Conservation (phyloP, 1,140 invertebrate species). For the Chrysoperla carnea region DNA sequence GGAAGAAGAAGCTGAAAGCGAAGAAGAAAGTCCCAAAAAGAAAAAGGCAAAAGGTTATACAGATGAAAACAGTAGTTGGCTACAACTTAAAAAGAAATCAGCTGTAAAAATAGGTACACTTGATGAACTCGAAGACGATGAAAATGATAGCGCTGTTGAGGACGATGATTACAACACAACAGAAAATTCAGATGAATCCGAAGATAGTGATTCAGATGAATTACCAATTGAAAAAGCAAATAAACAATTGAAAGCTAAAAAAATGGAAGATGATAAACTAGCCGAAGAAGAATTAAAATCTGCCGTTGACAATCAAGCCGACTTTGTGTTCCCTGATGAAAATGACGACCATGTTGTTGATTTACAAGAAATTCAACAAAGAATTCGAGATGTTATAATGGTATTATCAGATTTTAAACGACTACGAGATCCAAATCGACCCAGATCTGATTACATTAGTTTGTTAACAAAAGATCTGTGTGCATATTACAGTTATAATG, state of each 20-base stretch:
- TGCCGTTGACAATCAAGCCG: conserved; percentile 53
- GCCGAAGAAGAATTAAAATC: conserved; percentile 67
- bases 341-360: conserved; percentile 55
- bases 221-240: conserved; percentile 76
- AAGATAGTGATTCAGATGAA: conserved; percentile 15
- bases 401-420: conserved; percentile 82
- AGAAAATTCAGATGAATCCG: conserved; percentile 11
- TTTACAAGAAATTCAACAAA: conserved; percentile 69
- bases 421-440: conserved; percentile 52
- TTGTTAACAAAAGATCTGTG: conserved; percentile 75
- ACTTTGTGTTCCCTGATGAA: conserved; percentile 55
- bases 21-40: conserved; percentile 15
- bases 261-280: conserved; percentile 47
- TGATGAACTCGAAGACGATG: conserved; percentile 8
- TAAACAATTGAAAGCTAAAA: conserved; percentile 59
- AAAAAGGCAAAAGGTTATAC: conserved; percentile 10
- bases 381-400: conserved; percentile 76
- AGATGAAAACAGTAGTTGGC: conserved; percentile 5
- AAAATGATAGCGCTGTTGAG: conserved; percentile 20
- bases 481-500: conserved; percentile 94
- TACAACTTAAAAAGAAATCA: no score
- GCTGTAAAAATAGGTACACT: conserved; percentile 3
- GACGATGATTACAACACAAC: conserved; percentile 20
- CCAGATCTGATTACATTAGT: conserved; percentile 65
- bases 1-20: conserved; percentile 30